Evolutionary conservation across 2,797 vertebrate genomes (phyloP), one percentile per base, ranked within the genome.

Genomic region (Alouatta caraya): DNA sequence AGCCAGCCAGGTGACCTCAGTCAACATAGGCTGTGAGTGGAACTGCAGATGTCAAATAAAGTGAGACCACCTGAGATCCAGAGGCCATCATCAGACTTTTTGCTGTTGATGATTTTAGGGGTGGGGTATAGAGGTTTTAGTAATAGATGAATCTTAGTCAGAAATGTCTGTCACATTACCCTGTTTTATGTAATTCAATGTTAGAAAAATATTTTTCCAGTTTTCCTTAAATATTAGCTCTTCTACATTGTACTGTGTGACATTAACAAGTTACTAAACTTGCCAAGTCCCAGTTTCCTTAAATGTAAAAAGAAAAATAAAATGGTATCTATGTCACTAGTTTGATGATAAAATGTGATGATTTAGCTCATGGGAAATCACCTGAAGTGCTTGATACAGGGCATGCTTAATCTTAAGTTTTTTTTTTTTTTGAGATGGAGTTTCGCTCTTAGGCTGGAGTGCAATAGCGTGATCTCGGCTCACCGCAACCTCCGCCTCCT

Each of bases 131-230:
- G 37, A 82, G 14, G 3, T 14, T 86, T 96, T 44, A 81, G 30
- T 39, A 86, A 17, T 44, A 33, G 33, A 15, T 33, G 22, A 85
- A 17, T 57, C 2, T 85, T 70, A 46, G 37, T 87, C 1, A 3
- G 50, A 93, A 91, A 33, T 93, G 5, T 72, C 73, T 70, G 19
- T 92, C 28, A 79, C n/a, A 28, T 83, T 88, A 57, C n/a, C n/a
- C 11, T 52, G 72, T 88, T 81, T 39, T 14, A 64, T 64, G 33
- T 52, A 83, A 75, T 90, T 95, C 7, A 37, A 14, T 86, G 82
- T 75, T 52, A 84, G 37, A 90, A 83, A 92, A 89, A 70, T n/a
- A 24, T 5, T 44, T 30, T 90, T 57, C 30, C 15, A 85, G 30
- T 79, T 26, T 55, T 82, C 24, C 37, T 73, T 82, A 82, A 94